phyloP scores from a whole-genome alignment of 2,113 vertebrate genomes.

The Fulica atra region DNA sequence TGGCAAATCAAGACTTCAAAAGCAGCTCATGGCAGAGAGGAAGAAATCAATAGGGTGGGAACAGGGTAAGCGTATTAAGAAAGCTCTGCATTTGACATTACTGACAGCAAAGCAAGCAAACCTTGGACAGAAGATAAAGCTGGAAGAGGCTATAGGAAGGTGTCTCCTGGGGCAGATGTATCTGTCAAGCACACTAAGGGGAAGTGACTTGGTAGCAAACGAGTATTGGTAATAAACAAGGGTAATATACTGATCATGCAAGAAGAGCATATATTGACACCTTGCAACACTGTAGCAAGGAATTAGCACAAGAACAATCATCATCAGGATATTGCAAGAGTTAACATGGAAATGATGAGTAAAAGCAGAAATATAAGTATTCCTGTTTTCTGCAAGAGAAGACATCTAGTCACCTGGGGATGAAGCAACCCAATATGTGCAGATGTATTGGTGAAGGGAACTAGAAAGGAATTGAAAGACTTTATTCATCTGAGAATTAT shows the following conservation, averaged over 20 bases:
- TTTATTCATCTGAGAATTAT: background rate
- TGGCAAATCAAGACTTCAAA: background rate
- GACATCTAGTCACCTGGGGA: background rate
- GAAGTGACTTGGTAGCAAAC: background rate
- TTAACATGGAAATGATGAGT: background rate
- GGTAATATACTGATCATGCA: background rate
- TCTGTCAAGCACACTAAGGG: background rate
- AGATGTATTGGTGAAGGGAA: background rate
- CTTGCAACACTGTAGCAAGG: background rate
- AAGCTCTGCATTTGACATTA: background rate
- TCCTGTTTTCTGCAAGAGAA: background rate
- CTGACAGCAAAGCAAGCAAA: background rate
- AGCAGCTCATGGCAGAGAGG: background rate
- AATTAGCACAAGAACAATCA: background rate
- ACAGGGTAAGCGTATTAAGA: background rate
- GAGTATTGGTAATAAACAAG: background rate
- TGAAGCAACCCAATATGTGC: background rate
- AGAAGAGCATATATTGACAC: background rate
- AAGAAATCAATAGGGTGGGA: background rate
- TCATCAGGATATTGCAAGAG: background rate
- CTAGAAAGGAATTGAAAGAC: background rate
- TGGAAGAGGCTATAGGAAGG: background rate
- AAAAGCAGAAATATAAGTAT: background rate
- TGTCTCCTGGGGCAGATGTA: background rate
- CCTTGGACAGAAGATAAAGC: background rate